Percentiles rank a stretch among this genome's conserved stretches.
Conservation (phyloP, 1,140 invertebrate species). For the Drosophila subpulchrella region DNA sequence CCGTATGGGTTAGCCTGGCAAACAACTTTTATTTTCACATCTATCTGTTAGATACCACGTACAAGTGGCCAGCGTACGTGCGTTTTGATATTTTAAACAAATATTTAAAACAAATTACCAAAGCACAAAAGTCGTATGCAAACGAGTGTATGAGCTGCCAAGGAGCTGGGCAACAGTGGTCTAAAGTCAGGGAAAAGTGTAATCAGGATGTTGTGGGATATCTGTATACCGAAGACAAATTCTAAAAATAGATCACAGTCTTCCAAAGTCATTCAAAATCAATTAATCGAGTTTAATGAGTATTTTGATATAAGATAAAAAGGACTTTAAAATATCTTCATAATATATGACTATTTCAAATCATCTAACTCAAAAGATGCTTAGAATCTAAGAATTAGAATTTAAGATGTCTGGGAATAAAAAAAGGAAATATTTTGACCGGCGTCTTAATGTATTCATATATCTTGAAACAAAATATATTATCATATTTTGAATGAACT, state of each 20-base stretch:
- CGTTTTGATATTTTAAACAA: slow-evolving; percentile 80
- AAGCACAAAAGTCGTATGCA: slow-evolving; percentile 70
- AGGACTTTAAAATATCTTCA: no score
- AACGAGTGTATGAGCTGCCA: slow-evolving; percentile 45
- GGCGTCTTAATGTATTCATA: background rate
- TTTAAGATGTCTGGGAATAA: background rate
- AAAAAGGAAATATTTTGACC: no score
- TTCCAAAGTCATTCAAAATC: no score
- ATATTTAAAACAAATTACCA: slow-evolving; percentile 82
- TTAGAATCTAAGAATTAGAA: no score
- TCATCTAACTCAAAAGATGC: background rate
- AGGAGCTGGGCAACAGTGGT: slow-evolving; percentile 47
- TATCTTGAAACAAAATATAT: background rate
- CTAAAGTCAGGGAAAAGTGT: background rate
- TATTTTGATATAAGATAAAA: no score
- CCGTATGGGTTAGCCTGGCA: slow-evolving; percentile 18
- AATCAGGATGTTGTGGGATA: background rate
- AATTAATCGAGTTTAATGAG: no score
- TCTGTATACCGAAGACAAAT: no score
- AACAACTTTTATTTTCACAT: slow-evolving; percentile 81
- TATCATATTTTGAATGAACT: no score
- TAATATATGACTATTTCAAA: no score
- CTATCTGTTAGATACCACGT: slow-evolving; percentile 79
- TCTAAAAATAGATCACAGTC: background rate
- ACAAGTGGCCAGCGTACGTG: slow-evolving; percentile 67